Base-by-base conservation (phyloP, 2,797 vertebrate species). In the Syngnathus rostellatus region DNA sequence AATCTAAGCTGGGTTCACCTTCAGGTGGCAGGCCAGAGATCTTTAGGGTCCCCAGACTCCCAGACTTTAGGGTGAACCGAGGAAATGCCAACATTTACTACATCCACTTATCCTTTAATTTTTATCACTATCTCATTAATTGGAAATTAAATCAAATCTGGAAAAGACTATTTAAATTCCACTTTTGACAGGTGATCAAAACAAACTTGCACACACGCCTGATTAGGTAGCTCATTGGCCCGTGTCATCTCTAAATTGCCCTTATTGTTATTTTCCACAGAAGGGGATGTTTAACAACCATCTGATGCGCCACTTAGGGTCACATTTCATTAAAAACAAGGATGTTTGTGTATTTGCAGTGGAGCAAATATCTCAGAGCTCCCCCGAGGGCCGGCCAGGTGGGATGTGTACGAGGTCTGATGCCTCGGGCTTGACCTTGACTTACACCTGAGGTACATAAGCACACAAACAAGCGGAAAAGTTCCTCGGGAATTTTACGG, bases 211-310 rank as follows among this genome's bases (percentile, higher is more conserved):
- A n/a, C 45, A 69, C 43, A 65, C 10, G 5, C 12, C 62, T 83
- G 60, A 77, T 79, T 80, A 60, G 68, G 65, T 8, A 41, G 68
- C 51, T 48, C 68, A 72, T 37, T 80, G 73, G 51, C 12, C 68
- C 62, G 21, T 80, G 77, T 66, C 14, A 68, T 69, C 46, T 79
- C 86, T 83, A 79, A 81, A 79, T 83, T 76, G 65, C 9, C 87
- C 70, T 82, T 80, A 71, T 84, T 89, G 74, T 87, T 86, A 21
- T 78, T 79, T 81, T 51, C 76, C 51, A 72, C 62, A 41, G 71
- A 65, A 72, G 70, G 55, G 70, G 68, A 46, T 77, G 50, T 79
- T 78, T 68, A 76, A 64, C 69, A 17, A 58, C 38, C 16, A 70
- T 43, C 61, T 70, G 68, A 74, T 75, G 41, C 64, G 39, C 48